phyloP scores from a whole-genome alignment of 2,888 invertebrate genomes.

The Leptinotarsa tumamoca region DNA sequence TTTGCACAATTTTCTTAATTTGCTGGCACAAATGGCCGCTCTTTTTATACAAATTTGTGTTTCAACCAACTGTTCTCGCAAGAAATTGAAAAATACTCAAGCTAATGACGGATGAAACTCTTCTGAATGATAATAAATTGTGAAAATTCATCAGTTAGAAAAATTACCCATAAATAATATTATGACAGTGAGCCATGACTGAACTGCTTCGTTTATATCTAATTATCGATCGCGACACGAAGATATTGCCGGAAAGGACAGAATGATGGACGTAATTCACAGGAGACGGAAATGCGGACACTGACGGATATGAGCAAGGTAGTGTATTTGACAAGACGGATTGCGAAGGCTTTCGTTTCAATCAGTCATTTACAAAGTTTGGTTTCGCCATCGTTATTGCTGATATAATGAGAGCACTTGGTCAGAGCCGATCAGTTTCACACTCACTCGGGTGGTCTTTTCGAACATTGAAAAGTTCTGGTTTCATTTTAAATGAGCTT shows the following conservation, averaged over 20 bases:
- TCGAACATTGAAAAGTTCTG: neutral
- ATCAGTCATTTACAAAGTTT: constrained; percentile 11
- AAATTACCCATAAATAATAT: neutral
- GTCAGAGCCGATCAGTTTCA: constrained; percentile 5
- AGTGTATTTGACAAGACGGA: constrained; percentile 57
- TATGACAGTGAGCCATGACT: neutral
- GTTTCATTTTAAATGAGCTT: neutral
- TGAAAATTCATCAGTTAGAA: no score
- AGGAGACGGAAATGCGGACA: constrained; percentile 58
- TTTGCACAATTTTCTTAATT: no score
- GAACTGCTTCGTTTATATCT: neutral
- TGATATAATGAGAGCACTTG: constrained; percentile 19
- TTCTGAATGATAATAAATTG: neutral
- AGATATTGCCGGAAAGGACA: constrained; percentile 43
- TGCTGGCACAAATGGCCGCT: no score
- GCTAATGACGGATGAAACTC: neutral
- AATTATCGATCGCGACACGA: constrained; percentile 35
- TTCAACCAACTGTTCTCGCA: neutral
- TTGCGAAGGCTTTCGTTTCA: constrained; percentile 41
- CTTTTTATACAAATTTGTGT: neutral
- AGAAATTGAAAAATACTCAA: neutral
- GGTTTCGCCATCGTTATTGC: neutral
- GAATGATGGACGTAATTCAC: constrained; percentile 49
- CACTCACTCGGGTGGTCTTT: neutral
- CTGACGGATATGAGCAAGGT: constrained; percentile 57